Conservation (phyloP, 2,888 invertebrate genomes). For the Heteropelma amictum region DNA sequence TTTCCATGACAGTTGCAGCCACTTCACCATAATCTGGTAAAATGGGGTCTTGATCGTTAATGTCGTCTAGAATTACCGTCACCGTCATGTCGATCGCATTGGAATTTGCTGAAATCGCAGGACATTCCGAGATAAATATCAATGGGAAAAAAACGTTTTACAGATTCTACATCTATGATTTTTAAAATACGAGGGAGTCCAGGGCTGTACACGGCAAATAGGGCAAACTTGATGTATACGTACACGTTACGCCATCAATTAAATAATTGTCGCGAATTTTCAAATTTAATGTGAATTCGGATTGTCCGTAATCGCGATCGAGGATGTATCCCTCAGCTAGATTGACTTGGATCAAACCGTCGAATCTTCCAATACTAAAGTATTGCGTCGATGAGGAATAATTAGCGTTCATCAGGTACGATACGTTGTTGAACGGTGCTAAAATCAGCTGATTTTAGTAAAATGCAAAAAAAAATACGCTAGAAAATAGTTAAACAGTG, state of each 20-base stretch:
- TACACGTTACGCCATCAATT: constrained; percentile 75
- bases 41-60: constrained; percentile 82
- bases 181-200: background rate
- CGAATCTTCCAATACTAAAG: constrained; percentile 79
- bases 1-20: constrained; percentile 64
- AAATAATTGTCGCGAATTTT: constrained; percentile 80
- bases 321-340: constrained; percentile 78
- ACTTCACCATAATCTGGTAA: constrained; percentile 72
- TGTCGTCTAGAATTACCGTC: constrained; percentile 80
- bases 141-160: background rate
- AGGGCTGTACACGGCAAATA: too few relatives aligned
- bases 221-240: background rate
- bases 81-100: constrained; percentile 73
- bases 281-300: constrained; percentile 78
- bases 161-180: background rate
- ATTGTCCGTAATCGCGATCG: constrained; percentile 80
- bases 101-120: constrained; percentile 54
- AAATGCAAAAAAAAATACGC: background rate
- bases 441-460: constrained; percentile 24
- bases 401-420: constrained; percentile 80
- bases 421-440: constrained; percentile 80
- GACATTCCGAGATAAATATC: background rate
- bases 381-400: constrained; percentile 78
- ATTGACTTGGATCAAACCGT: constrained; percentile 79
- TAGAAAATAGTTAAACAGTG: background rate